Percentiles rank a stretch among this genome's conserved stretches.
Conservation (phyloP, 2,888 invertebrate genomes). For the Cenopis cana region DNA sequence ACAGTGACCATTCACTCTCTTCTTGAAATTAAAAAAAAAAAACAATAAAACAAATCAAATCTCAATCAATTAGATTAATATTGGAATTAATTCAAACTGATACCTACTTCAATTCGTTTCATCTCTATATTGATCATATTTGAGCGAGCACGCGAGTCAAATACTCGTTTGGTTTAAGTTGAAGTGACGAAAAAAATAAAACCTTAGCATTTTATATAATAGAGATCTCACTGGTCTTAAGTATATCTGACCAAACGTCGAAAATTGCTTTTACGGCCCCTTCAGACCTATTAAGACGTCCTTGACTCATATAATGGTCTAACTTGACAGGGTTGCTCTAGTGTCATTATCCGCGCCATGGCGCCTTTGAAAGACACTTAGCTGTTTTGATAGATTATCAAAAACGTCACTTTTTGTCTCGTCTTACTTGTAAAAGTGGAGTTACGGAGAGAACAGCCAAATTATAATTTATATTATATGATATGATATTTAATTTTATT, state of each 20-base stretch:
- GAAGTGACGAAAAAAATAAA: too few species aligned
- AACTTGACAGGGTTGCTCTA: constrained; percentile 20
- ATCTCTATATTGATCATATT: too few species aligned
- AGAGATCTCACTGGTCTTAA: not conserved
- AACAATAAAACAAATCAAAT: too few species aligned
- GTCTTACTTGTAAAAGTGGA: constrained; percentile 37
- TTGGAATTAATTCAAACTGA: too few species aligned
- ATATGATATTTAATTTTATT: too few species aligned
- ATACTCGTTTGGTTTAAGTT: too few species aligned
- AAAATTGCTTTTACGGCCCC: not conserved
- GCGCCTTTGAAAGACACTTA: constrained; percentile 42
- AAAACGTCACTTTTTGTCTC: constrained; percentile 42
- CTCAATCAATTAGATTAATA: too few species aligned
- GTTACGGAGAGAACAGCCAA: constrained; percentile 3
- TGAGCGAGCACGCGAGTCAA: too few species aligned
- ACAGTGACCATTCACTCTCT: too few species aligned
- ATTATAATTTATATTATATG: not conserved
- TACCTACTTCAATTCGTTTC: too few species aligned
- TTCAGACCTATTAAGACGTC: not conserved
- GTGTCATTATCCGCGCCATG: constrained; percentile 36
- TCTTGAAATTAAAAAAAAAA: too few species aligned
- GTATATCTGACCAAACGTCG: not conserved
- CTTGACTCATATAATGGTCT: constrained; percentile 31
- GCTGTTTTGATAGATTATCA: constrained; percentile 44
- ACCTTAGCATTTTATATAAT: too few species aligned